These are phyloP conservation scores for Varroa destructor DNA, from an alignment of 1,140 invertebrate genomes.

Conservation along the genomic window DNA sequence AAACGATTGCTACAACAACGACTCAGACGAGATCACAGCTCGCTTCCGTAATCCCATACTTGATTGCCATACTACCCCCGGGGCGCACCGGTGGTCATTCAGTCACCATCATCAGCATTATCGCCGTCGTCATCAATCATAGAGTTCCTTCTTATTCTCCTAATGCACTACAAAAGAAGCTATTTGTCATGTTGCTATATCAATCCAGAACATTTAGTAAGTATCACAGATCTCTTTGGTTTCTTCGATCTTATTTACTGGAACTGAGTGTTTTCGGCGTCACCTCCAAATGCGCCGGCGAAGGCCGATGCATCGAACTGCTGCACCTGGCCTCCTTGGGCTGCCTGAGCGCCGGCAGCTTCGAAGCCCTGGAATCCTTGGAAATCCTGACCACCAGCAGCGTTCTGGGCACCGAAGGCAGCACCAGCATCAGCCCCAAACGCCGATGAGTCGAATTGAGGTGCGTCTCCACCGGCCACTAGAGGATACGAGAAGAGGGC, in stretches of 20 bases:
- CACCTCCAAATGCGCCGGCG: constrained; percentile 16
- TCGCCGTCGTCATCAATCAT: too few relatives aligned
- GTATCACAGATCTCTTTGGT: too few relatives aligned
- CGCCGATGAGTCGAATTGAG: constrained; percentile 20
- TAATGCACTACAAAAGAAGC: too few relatives aligned
- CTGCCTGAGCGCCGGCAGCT: background rate
- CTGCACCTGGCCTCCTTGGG: background rate
- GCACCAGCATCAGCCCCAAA: background rate
- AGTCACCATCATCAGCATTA: too few relatives aligned
- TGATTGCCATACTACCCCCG: too few relatives aligned
- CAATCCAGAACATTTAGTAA: too few relatives aligned
- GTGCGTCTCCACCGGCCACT: constrained; percentile 12
- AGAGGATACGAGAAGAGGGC: background rate
- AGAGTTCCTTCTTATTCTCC: too few relatives aligned
- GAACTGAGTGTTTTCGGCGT: constrained; percentile 9
- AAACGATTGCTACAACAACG: too few relatives aligned
- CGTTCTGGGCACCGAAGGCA: constrained; percentile 1
- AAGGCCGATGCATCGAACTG: constrained; percentile 22
- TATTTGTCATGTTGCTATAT: too few relatives aligned
- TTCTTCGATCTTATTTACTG: background rate
- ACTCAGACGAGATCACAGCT: too few relatives aligned
- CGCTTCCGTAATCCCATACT: too few relatives aligned
- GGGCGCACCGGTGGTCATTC: too few relatives aligned
- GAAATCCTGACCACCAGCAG: constrained; percentile 21
- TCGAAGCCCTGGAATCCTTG: constrained; percentile 23